A percentile compares a stretch with the other conserved stretches of the same genome.
Conservation (phyloP, 2,113 vertebrate species). For the Epinephelus fuscoguttatus region DNA sequence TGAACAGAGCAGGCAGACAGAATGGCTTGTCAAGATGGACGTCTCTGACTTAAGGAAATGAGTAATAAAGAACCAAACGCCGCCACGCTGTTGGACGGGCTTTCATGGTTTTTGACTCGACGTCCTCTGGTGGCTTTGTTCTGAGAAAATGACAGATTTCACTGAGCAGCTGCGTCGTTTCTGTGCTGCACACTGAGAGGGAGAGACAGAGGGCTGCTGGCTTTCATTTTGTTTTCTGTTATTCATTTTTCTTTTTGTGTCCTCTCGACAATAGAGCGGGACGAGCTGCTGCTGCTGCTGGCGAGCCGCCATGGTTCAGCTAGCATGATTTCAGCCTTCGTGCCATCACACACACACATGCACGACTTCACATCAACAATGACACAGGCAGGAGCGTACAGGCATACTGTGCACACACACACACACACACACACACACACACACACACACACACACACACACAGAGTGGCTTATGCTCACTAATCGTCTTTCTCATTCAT, state of each 20-base stretch:
- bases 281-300: conserved; percentile 22
- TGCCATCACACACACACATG: conserved; percentile 7
- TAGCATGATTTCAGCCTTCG: conserved; percentile 16
- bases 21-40: too few relatives aligned
- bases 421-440: conserved; percentile 20
- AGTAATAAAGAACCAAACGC: too few relatives aligned
- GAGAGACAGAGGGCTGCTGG: background rate
- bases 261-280: background rate
- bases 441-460: conserved; percentile 41
- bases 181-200: background rate
- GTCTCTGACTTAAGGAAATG: too few relatives aligned
- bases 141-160: background rate
- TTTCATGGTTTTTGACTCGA: background rate
- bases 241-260: conserved; percentile 19
- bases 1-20: too few relatives aligned
- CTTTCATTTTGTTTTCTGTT: conserved; percentile 5
- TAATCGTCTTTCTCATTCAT: conserved; percentile 68
- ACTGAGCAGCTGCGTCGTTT: conserved; percentile 10
- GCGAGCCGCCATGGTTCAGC: conserved; percentile 19
- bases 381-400: background rate
- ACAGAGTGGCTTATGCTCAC: conserved; percentile 39
- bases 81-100: background rate
- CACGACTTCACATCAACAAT: background rate
- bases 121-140: background rate
- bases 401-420: conserved; percentile 8